A percentile compares a stretch with the other conserved stretches of the same genome.
These are phyloP conservation scores for Pseudachorutes palmiensis DNA, from an alignment of 1,140 invertebrate species.

Conservation along the genomic window DNA sequence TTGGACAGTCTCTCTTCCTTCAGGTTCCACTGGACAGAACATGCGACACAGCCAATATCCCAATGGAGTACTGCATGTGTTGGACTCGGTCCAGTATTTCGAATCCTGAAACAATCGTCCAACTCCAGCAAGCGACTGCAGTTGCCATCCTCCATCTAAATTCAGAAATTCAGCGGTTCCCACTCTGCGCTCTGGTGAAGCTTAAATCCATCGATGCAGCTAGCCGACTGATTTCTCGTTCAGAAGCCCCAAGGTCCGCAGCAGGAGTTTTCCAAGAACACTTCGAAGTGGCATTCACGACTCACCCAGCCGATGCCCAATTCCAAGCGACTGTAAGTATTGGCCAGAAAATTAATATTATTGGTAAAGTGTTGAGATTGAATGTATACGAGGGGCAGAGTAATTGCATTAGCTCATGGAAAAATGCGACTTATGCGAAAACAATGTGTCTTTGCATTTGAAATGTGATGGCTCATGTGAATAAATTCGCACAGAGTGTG, in stretches of 20 bases:
- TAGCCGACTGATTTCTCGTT: background rate
- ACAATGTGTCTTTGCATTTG: background rate
- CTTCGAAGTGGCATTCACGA: background rate
- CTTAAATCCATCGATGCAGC: background rate
- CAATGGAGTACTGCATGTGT: background rate
- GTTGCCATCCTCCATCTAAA: background rate
- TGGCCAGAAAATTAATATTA: background rate
- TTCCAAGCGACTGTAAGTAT: background rate
- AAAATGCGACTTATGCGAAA: background rate
- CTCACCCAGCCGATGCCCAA: background rate
- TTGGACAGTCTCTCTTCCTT: background rate
- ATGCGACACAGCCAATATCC: background rate
- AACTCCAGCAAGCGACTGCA: background rate
- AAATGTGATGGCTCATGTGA: no score
- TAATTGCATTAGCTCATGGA: background rate
- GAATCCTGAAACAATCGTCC: background rate
- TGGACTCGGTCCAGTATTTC: background rate
- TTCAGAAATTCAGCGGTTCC: background rate
- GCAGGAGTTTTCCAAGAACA: no score
- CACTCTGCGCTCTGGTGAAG: background rate
- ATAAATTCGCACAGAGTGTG: no score
- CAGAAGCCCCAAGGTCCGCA: background rate
- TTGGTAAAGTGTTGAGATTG: background rate
- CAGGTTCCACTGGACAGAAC: background rate
- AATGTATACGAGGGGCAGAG: background rate